Conservation (phyloP, 2,888 invertebrate species). For the Clivina fossor region DNA sequence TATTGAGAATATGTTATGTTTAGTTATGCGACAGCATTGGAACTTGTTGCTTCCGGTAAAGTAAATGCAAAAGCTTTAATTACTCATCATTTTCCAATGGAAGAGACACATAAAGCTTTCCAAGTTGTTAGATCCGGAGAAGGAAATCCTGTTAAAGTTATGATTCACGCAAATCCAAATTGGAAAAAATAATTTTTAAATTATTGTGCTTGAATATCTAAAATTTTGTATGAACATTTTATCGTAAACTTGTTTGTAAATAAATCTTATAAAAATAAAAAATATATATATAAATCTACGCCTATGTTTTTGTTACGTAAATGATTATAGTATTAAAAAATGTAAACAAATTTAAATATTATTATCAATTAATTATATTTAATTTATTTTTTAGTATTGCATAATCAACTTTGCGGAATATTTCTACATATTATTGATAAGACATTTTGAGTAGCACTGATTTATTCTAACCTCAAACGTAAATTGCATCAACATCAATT, state of each 20-base stretch:
- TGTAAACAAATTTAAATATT: not conserved
- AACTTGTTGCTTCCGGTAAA: constrained; percentile 74
- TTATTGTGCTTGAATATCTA: not conserved
- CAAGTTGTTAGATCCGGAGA: constrained; percentile 74
- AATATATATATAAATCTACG: constrained; percentile 2
- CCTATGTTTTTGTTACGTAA: constrained; percentile 12
- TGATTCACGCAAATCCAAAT: constrained; percentile 70
- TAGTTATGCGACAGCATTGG: constrained; percentile 78
- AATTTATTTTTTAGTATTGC: too few relatives aligned
- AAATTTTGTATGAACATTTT: not conserved
- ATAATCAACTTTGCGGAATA: too few relatives aligned
- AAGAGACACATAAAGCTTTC: constrained; percentile 80
- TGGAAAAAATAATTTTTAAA: constrained; percentile 41
- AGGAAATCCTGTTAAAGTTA: constrained; percentile 81
- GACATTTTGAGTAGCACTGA: too few relatives aligned
- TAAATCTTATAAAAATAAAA: not conserved
- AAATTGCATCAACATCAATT: constrained; percentile 3
- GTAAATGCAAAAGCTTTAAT: constrained; percentile 80
- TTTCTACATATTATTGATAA: too few relatives aligned
- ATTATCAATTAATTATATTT: not conserved
- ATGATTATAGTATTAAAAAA: not conserved
- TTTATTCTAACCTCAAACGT: not conserved
- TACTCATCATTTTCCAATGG: constrained; percentile 78
- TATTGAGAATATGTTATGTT: constrained; percentile 37
- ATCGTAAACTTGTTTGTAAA: not conserved